Evolutionary conservation across 1,140 invertebrate species (phyloP), one percentile per base, ranked within the genome.

Genomic region (Dendroctonus ponderosae): DNA sequence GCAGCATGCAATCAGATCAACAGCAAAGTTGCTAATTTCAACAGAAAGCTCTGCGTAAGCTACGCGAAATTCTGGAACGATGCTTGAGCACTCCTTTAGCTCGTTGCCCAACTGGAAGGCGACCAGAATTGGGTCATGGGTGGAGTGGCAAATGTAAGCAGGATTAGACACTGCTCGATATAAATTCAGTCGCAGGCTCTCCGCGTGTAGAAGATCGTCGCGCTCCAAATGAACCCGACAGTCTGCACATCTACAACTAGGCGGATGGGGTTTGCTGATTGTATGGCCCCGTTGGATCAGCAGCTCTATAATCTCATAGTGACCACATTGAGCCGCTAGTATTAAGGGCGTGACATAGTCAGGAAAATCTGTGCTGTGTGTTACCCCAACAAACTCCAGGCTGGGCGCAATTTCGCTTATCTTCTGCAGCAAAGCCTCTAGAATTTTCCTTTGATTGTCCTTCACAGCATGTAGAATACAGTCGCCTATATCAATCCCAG

Each of bases 281-380:
- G 65, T 71, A 68, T 87, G 86, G 7, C 83, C 83, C 37, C 83
- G 75, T 58, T 84, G 80, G 3, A 89, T 79, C 2, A 91, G 79
- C 44, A 88, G 77, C 69, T 84, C 83, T n/a, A 91, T 87, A 39
- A 89, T 85, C 73, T 90, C 86, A 70, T 53, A 91, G 71, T 89
- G 86, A 40, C 89, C 89, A 41, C 81, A 81, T 68, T 89, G 87
- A 7, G 89, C 87, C 2, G 89, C 89, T 3, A 91, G 78, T 46
- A 88, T 85, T 11, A 92, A 79, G 0, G 89, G 89, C 0, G 88
- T 91, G 5, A 90, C 83, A 69, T 89, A 84, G 9, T 85, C 82
- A 0, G 87, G 86, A 77, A 89, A 92, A 58, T 86, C 84, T 0
- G 82, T 73, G 43, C 83, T 85, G 53, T 81, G 78, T 0, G 80